Percentiles rank a stretch among this genome's conserved stretches.
Conservation (phyloP, 23 tunicate genomes). For the Halocynthia roretzi region DNA sequence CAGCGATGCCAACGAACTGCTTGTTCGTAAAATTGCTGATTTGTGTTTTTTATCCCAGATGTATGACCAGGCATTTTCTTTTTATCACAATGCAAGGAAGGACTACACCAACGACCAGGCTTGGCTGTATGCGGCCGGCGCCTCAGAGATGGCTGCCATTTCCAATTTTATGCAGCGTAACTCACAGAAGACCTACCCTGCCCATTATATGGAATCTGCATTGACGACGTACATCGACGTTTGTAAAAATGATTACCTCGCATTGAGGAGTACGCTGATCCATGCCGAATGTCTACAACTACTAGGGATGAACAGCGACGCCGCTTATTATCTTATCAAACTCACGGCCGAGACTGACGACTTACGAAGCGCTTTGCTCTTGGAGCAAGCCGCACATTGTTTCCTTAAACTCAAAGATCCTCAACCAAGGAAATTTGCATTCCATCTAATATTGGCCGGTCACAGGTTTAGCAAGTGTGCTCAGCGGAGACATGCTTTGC, state of each 20-base stretch:
- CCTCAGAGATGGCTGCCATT: conserved; percentile 91
- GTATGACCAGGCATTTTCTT: conserved; percentile 72
- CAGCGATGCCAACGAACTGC: conserved; percentile 48
- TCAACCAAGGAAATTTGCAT: conserved; percentile 64
- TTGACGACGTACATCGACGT: conserved; percentile 50
- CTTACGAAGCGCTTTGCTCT: conserved; percentile 66
- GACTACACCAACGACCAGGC: conserved; percentile 85
- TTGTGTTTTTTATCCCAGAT: conserved; percentile 78
- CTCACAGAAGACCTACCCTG: conserved; percentile 60
- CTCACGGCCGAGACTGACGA: conserved; percentile 53
- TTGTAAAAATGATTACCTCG: conserved; percentile 42
- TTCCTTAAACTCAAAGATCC: conserved; percentile 44
- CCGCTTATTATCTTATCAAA: conserved; percentile 46
- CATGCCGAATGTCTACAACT: conserved; percentile 73
- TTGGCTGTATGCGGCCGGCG: conserved; percentile 95
- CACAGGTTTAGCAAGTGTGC: conserved; percentile 70
- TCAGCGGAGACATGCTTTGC: conserved; percentile 49
- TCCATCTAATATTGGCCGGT: conserved; percentile 73
- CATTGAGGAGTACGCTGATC: conserved; percentile 60
- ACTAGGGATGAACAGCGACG: conserved; percentile 60
- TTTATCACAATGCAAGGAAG: conserved; percentile 63
- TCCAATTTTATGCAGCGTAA: conserved; percentile 79
- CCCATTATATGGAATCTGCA: conserved; percentile 81
- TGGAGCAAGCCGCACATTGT: conserved; percentile 91
- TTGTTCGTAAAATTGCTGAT: conserved; percentile 77